Evolutionary conservation across 2,797 vertebrate species (phyloP), one percentile per base, ranked within the genome.

Genomic region (Pseudomugil gertrudae): DNA sequence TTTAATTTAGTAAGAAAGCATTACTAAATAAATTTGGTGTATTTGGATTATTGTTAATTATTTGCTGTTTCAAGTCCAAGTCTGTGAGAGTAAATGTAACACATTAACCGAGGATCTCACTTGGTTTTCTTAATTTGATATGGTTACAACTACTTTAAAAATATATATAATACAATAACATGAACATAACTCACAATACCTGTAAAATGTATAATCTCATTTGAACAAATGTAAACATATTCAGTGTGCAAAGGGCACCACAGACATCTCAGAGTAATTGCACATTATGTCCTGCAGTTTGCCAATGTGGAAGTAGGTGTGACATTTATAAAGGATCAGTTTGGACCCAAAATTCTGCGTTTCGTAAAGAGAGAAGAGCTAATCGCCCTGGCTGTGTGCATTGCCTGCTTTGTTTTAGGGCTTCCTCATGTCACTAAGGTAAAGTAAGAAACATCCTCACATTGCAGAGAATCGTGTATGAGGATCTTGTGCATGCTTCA

Each of bases 401-500:
- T 76, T 2, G 0, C 74, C 19, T 76, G 87, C 57, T 91, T 94
- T 36, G 19, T 92, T 14, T 67, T 95, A 7, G 93, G 93, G 47
- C 83, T 95, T 69, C 93, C 93, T 69, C 90, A 94, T 30, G 57
- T 95, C 36, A 92, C 92, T 9, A 78, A 91, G 91, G 93, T 95
- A 79, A 14, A 65, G 17, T 13, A 36, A 38, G 19, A 15, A 36
- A 59, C 27, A 40, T 1, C 2, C 0, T 45, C 8, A n/a, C 9
- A 17, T 17, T 59, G 23, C 32, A 58, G 11, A 48, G 17, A 57
- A 59, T 48, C 57, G 52, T 26, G n/a, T 38, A 27, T 8, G 13
- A 36, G 32, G n/a, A 8, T 43, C 2, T 63, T 51, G 60, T 9
- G 45, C 10, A 2, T 15, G 26, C 27, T 45, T 13, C 5, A 24